Conservation (phyloP, 2,113 vertebrate genomes). For the Ranitomeya imitator region DNA sequence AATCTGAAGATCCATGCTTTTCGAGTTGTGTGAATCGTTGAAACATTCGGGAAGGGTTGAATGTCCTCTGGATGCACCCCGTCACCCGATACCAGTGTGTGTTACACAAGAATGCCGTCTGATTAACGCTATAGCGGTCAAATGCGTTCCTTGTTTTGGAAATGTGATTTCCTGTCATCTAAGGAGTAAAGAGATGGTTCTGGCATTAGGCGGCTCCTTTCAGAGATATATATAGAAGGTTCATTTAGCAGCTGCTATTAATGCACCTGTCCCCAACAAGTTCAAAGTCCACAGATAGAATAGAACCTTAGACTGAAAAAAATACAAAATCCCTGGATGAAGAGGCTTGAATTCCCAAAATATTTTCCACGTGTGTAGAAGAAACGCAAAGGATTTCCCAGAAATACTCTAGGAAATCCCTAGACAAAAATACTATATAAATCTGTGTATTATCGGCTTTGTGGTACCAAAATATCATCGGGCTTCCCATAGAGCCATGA, state of each 20-base stretch:
- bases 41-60: background rate
- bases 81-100: background rate
- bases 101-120: background rate
- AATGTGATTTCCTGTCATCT: slow-evolving; percentile 16
- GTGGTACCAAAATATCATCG: background rate
- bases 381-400: background rate
- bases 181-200: background rate
- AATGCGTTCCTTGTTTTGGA: background rate
- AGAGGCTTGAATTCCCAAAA: slow-evolving; percentile 18
- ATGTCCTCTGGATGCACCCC: slow-evolving; percentile 1
- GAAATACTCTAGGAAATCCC: slow-evolving; percentile 28
- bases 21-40: background rate
- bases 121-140: background rate
- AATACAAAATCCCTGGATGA: background rate
- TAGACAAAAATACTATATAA: background rate
- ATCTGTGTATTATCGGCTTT: background rate
- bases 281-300: background rate
- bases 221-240: slow-evolving; percentile 27
- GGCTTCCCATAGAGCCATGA: background rate
- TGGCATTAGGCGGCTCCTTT: slow-evolving; percentile 9
- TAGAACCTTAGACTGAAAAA: background rate
- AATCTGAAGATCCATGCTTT: background rate
- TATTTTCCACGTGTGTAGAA: slow-evolving; percentile 20
- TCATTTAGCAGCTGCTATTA: slow-evolving; percentile 21
- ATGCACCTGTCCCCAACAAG: slow-evolving; percentile 28